Evolutionary conservation across 2,113 vertebrate genomes (phyloP), one percentile per base, ranked within the genome.

Genomic region (Meleagris gallopavo): DNA sequence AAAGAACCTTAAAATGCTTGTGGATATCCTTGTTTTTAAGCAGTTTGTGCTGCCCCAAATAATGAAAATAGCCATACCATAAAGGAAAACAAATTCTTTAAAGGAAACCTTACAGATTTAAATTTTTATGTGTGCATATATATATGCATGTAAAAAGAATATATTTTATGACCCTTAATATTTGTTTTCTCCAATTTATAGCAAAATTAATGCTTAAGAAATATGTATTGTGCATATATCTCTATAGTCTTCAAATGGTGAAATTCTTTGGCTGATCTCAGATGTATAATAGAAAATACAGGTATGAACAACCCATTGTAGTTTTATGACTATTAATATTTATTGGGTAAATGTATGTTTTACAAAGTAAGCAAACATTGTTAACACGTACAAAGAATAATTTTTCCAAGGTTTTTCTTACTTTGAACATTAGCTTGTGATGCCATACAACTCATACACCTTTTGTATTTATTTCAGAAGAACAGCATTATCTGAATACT

Each of bases 291-390:
- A 52, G 32, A 61, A 74, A 87, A 78, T 40, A 64, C 1, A 66
- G 6, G 54, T 77, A 58, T 15, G 32, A 90, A 82, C 14, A 83
- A 60, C 64, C 6, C 4, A 84, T 30, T 77, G 52, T 50, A 88
- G 34, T 72, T 89, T 92, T 92, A 65, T 90, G n/a, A 91, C 61
- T 90, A 67, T 91, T 85, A 57, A 24, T 71, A 48, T 97, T 97
- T 96, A 98, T 97, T 97, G 79, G 65, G 50, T 95, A 95, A 94
- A 89, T 94, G 82, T 81, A 73, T 46, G 9, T 72, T 82, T 95
- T 94, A 94, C 82, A 93, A 83, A 94, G 82, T 89, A 96, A 89
- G 73, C 62, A 86, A 83, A 88, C 30, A 41, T 70, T 90, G 54
- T 45, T 93, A 96, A 83, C 71, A 91, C 29, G 10, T 84, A 86